phyloP scores from a whole-genome alignment of 1,140 invertebrate genomes.

The Cydia splendana region DNA sequence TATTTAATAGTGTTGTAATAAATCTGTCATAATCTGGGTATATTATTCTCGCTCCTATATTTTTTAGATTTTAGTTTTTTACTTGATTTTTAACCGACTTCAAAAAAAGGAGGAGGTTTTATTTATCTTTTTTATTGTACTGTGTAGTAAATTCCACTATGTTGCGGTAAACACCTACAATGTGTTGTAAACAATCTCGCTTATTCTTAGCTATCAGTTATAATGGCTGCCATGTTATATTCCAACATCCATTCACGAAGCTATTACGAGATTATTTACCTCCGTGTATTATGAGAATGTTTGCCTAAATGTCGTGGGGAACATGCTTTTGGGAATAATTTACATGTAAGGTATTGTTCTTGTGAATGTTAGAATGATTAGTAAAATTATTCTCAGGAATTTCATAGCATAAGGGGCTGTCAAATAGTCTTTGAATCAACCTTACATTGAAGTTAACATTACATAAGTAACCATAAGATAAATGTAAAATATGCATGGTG shows the following conservation, averaged over 20 bases:
- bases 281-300: background rate
- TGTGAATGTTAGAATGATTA: background rate
- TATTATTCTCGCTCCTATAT: too few relatives aligned
- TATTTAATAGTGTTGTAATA: too few relatives aligned
- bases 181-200: constrained; percentile 26
- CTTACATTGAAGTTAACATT: too few relatives aligned
- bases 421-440: too few relatives aligned
- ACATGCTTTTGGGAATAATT: background rate
- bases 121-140: background rate
- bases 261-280: constrained; percentile 13
- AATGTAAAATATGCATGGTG: too few relatives aligned
- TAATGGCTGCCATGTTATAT: constrained; percentile 10
- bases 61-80: background rate
- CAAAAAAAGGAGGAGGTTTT: background rate
- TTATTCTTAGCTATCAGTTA: constrained; percentile 25
- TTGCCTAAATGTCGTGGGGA: background rate
- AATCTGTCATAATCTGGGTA: too few relatives aligned
- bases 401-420: too few relatives aligned
- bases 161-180: constrained; percentile 25
- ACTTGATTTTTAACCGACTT: background rate
- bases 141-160: background rate
- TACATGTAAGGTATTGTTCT: background rate
- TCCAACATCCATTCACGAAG: background rate
- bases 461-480: too few relatives aligned
- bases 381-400: too few relatives aligned